Base-by-base conservation (phyloP, 2,113 vertebrate species). In the Oncorhynchus tshawytscha region DNA sequence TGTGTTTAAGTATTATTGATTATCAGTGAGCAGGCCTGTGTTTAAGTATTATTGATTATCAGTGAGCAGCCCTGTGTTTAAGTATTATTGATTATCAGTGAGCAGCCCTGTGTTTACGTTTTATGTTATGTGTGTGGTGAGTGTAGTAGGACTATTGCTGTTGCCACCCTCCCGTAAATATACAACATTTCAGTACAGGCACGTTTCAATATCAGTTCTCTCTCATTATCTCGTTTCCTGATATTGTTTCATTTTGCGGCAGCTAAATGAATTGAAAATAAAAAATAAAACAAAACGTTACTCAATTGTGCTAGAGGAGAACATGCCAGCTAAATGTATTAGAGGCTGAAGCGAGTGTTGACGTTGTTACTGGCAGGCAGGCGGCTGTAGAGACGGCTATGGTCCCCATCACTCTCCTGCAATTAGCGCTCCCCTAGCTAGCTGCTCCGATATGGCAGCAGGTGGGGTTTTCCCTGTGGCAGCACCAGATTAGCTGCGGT, bases 321-420 rank as follows among this genome's bases (percentile, higher is more conserved):
- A 88, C 84, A 86, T 81, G 85, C 84, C 75, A 67, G 82, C 88
- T 90, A 92, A 91, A 90, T 91, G 84, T 85, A 91, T 93, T 92
- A 88, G 16, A 15, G 68, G 73, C 77, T 79, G 79, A 86, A 88
- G 79, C 60, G 51, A 54, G 16, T 18, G 51, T 54, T 15, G 16
- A 54, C 16, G 12, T 54, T 1, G 82, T 86, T 62, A 68, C 83
- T 82, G 78, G 85, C 71, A 83, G 86, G 72, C 88, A 80, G 78
- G 85, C 71, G 83, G 87, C 74, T 89, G 80, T 83, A 79, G 74
- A 62, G 18, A 49, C 0, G 39, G 80, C 80, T 60, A 60, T 54
- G 77, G 71, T 60, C 83, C 78, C 85, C 81, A 88, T 87, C 82
- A 83, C 82, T 87, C 84, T 89, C 78, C 74, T 12, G 67, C 87